Percentiles rank a stretch among this genome's conserved stretches.
Conservation (phyloP, 2,888 invertebrate species). For the Cacoxenus indagator region DNA sequence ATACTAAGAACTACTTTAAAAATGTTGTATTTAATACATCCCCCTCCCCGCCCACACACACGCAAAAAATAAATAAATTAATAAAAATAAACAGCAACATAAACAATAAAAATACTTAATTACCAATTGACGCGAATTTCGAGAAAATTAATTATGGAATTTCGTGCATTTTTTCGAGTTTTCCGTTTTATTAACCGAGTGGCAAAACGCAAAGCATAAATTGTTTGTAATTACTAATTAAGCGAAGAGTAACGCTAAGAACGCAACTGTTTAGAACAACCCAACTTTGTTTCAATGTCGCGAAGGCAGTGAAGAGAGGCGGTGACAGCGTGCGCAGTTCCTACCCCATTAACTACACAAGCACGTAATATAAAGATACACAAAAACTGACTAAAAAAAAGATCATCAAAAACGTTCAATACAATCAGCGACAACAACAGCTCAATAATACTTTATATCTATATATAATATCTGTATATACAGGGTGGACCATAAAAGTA, state of each 20-base stretch:
- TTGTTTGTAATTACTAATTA: conserved; percentile 64
- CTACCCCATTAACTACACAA: conserved; percentile 62
- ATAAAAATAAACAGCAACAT: background rate
- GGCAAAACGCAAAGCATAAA: conserved; percentile 58
- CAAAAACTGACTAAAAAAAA: conserved; percentile 38
- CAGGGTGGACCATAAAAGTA: too few relatives aligned
- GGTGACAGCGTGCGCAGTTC: conserved; percentile 20
- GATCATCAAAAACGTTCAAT: conserved; percentile 5
- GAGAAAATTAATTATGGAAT: conserved; percentile 32
- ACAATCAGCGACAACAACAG: background rate
- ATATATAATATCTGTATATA: too few relatives aligned
- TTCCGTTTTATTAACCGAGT: conserved; percentile 48
- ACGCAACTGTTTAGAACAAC: conserved; percentile 38
- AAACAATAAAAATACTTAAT: conserved; percentile 45
- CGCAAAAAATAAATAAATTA: background rate
- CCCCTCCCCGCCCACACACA: too few relatives aligned
- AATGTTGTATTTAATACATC: conserved; percentile 15
- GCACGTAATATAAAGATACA: conserved; percentile 46
- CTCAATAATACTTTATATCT: background rate
- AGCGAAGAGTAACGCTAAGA: conserved; percentile 32
- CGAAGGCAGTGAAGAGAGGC: background rate
- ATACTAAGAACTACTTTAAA: background rate
- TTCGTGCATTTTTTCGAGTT: conserved; percentile 14
- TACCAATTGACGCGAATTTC: conserved; percentile 57
- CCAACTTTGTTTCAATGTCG: background rate